Evolutionary conservation across 2,797 vertebrate genomes (phyloP).

Genomic region (Gallinago stenura): DNA sequence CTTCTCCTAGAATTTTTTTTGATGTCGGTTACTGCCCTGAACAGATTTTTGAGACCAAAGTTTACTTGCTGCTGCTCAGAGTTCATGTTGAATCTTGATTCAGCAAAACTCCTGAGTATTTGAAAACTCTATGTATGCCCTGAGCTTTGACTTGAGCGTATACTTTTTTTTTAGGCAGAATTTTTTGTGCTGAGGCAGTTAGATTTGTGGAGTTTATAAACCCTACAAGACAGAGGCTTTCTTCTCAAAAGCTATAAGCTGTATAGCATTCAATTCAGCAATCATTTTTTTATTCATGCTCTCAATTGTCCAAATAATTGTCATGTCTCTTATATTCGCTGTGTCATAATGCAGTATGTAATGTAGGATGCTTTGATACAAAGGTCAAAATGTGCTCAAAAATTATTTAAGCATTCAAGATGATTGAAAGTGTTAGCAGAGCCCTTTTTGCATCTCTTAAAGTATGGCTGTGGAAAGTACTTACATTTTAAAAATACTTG

Average conservation of each 20-base stretch:
- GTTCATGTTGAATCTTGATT: not conserved
- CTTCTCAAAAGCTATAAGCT: not conserved
- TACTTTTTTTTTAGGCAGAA: not conserved
- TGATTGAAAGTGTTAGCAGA: conserved; percentile 3
- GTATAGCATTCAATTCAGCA: not conserved
- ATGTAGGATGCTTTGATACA: not conserved
- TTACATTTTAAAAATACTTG: conserved; percentile 1
- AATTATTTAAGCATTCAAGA: conserved; percentile 4
- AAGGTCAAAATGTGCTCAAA: not conserved
- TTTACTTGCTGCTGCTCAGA: not conserved
- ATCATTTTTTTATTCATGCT: not conserved
- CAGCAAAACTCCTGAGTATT: conserved; percentile 1
- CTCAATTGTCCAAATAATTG: not conserved
- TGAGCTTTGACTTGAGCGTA: not conserved
- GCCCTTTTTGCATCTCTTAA: not conserved
- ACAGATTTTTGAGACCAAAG: not conserved
- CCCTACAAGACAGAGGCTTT: not conserved
- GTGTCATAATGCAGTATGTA: not conserved
- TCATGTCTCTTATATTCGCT: not conserved
- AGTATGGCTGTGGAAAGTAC: not conserved
- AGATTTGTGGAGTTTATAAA: not conserved
- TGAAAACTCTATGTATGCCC: not conserved
- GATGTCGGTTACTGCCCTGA: not conserved
- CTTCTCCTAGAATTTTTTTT: conserved; percentile 21
- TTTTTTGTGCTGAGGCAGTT: not conserved